These are phyloP conservation scores for Notothenia coriiceps DNA, from an alignment of 2,113 vertebrate species.

Conservation along the genomic window DNA sequence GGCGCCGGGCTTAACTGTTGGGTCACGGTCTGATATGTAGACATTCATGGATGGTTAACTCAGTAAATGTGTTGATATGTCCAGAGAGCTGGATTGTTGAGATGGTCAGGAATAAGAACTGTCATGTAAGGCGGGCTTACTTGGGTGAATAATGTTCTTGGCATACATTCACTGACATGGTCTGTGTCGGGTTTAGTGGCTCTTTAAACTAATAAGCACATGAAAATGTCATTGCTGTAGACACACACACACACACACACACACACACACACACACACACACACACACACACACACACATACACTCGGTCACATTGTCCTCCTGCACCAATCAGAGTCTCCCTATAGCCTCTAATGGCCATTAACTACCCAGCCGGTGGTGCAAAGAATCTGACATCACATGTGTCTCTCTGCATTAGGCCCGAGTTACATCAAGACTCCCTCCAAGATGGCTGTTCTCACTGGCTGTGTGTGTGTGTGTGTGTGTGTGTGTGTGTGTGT, in stretches of 20 bases:
- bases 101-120: slow-evolving; percentile 35
- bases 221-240: slow-evolving; percentile 29
- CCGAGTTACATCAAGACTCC: slow-evolving; percentile 60
- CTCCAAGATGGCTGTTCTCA: slow-evolving; percentile 63
- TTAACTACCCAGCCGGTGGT: slow-evolving; percentile 80
- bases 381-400: slow-evolving; percentile 82
- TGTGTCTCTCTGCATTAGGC: slow-evolving; percentile 77
- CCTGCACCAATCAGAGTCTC: slow-evolving; percentile 63
- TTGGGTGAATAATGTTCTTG: slow-evolving; percentile 28
- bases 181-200: slow-evolving; percentile 28
- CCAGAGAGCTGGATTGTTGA: slow-evolving; percentile 45
- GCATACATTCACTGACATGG: slow-evolving; percentile 33
- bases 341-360: slow-evolving; percentile 71
- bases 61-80: slow-evolving; percentile 71
- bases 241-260: slow-evolving; percentile 18
- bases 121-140: slow-evolving; percentile 46
- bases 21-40: slow-evolving; percentile 78
- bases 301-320: slow-evolving; percentile 59
- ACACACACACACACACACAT: too few species aligned
- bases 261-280: slow-evolving; percentile 30
- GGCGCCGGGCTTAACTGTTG: slow-evolving; percentile 79
- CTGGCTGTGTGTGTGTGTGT: slow-evolving; percentile 4
- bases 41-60: slow-evolving; percentile 75
- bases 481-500: slow-evolving; percentile 22
- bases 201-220: slow-evolving; percentile 31